phyloP scores from a whole-genome alignment of 2,888 invertebrate species.

The Ashinkailepas kermadecensis region DNA sequence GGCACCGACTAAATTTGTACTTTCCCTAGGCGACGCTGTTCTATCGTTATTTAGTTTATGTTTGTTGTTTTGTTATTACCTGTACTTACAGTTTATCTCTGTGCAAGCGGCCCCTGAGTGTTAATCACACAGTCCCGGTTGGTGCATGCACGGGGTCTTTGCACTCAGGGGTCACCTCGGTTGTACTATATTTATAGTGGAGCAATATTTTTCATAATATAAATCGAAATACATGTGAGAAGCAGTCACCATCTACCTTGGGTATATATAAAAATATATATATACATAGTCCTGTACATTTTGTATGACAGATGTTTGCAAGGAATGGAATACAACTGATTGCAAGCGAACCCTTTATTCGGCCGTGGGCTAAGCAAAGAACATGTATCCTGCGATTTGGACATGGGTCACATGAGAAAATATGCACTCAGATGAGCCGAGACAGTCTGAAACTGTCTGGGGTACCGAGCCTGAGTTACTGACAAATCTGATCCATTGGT shows the following conservation, averaged over 20 bases:
- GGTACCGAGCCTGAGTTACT: too few species aligned
- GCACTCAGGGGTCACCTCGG: background rate
- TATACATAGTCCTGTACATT: conserved; percentile 11
- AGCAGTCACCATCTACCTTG: background rate
- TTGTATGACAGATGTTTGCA: conserved; percentile 11
- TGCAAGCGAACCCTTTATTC: background rate
- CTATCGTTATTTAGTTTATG: background rate
- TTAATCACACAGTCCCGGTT: background rate
- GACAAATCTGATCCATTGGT: too few species aligned
- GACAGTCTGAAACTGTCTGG: too few species aligned
- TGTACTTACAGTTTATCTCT: conserved; percentile 16
- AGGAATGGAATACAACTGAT: background rate
- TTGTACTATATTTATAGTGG: conserved; percentile 22
- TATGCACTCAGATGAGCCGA: too few species aligned
- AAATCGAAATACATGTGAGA: background rate
- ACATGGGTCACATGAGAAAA: too few species aligned
- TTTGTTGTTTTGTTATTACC: conserved; percentile 19
- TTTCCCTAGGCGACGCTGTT: background rate
- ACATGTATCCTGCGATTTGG: too few species aligned
- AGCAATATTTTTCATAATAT: conserved; percentile 24
- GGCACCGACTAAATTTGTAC: background rate
- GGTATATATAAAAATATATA: background rate
- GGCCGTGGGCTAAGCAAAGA: too few species aligned
- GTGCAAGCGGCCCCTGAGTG: background rate
- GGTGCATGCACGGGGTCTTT: background rate